phyloP scores from a whole-genome alignment of 2,113 vertebrate genomes.

The Carassius auratus region DNA sequence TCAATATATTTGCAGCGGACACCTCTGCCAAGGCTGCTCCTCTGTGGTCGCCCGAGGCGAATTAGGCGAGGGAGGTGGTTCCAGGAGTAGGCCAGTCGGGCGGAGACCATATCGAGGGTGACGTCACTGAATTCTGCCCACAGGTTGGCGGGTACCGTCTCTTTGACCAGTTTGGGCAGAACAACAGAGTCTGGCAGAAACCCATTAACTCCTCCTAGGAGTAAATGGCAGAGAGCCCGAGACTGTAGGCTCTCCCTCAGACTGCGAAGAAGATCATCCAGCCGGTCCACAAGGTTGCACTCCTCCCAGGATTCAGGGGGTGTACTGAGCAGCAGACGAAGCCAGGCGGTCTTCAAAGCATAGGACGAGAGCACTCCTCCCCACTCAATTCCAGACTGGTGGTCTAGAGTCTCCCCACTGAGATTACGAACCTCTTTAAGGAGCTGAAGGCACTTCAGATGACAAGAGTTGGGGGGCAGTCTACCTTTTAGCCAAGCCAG shows the following conservation, averaged over 20 bases:
- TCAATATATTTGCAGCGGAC: constrained; percentile 57
- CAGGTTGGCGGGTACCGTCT: constrained; percentile 75
- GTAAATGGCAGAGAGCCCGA: constrained; percentile 78
- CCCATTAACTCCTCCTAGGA: constrained; percentile 69
- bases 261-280: constrained; percentile 80
- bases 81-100: constrained; percentile 79
- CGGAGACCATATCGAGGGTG: constrained; percentile 75
- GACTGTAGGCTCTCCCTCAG: constrained; percentile 76
- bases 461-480: constrained; percentile 78
- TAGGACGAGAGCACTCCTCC: constrained; percentile 80
- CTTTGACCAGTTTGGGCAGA: constrained; percentile 79
- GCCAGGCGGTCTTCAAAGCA: constrained; percentile 78
- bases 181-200: constrained; percentile 72
- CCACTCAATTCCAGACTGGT: constrained; percentile 74
- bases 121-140: constrained; percentile 71
- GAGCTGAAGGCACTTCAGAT: constrained; percentile 86
- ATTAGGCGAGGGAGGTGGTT: constrained; percentile 78
- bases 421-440: constrained; percentile 84
- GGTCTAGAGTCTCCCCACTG: constrained; percentile 73
- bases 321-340: constrained; percentile 76
- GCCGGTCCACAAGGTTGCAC: constrained; percentile 73
- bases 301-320: constrained; percentile 78
- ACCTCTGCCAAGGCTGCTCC: constrained; percentile 52
- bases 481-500: constrained; percentile 80
- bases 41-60: constrained; percentile 66